Percentiles rank a stretch among this genome's conserved stretches.
These are phyloP conservation scores for Camelus bactrianus DNA, from an alignment of 2,113 vertebrate genomes.

Conservation along the genomic window DNA sequence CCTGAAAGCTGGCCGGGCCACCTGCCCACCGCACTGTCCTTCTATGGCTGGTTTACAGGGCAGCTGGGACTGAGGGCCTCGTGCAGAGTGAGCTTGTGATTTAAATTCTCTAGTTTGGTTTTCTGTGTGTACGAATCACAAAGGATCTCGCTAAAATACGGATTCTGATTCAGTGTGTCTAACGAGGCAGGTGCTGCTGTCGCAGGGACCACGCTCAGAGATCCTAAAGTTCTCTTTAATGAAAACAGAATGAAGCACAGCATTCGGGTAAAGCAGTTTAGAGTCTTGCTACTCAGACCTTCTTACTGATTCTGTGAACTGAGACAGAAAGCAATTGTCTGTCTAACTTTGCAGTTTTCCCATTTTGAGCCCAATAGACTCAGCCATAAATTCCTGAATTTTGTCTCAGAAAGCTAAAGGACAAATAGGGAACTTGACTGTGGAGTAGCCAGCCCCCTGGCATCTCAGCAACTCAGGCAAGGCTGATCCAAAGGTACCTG, in stretches of 20 bases:
- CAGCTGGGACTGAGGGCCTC: background rate
- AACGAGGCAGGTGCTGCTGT: rapidly evolving
- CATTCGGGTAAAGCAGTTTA: background rate
- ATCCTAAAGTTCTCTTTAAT: background rate
- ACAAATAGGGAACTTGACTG: too few relatives aligned
- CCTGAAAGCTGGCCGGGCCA: rapidly evolving
- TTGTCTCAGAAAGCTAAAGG: background rate
- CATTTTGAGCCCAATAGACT: background rate
- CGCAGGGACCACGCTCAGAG: background rate
- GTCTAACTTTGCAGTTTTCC: background rate
- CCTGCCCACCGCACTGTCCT: background rate
- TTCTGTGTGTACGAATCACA: background rate
- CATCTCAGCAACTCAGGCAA: background rate
- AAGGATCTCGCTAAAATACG: background rate
- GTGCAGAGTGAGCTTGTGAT: rapidly evolving
- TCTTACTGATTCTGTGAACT: background rate
- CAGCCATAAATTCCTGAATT: background rate
- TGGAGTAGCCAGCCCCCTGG: background rate
- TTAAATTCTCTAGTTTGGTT: background rate
- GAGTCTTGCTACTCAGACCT: background rate
- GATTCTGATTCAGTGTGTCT: rapidly evolving
- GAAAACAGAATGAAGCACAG: background rate
- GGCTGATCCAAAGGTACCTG: too few relatives aligned
- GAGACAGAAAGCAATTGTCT: background rate
- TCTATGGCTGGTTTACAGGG: too few relatives aligned